Percentiles rank a stretch among this genome's conserved stretches.
Conservation (phyloP, 30 jellyfish, hydroid and myxozoan species). For the Aurelia coerulea region DNA sequence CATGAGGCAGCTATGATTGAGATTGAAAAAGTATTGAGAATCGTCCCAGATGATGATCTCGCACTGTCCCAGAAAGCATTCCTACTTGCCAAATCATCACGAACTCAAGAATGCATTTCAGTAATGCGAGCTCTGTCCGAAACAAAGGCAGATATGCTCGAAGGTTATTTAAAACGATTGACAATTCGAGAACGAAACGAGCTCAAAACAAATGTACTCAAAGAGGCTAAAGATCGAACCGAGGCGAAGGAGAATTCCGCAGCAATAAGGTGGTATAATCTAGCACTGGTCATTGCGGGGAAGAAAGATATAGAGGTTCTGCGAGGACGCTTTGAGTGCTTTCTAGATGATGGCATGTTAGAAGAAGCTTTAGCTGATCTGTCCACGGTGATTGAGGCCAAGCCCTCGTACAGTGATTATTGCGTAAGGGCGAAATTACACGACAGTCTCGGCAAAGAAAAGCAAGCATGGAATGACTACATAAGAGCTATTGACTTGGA, state of each 20-base stretch:
- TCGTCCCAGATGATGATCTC: constrained; percentile 13
- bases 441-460: constrained; percentile 53
- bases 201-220: constrained; percentile 26
- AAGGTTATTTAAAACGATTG: constrained; percentile 21
- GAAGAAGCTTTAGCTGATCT: constrained; percentile 71
- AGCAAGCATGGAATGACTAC: constrained; percentile 82
- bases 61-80: constrained; percentile 49
- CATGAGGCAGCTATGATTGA: constrained; percentile 44
- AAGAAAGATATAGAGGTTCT: constrained; percentile 48
- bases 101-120: constrained; percentile 30
- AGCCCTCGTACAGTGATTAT: constrained; percentile 54
- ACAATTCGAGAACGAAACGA: constrained; percentile 53
- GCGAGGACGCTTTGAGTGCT: constrained; percentile 66
- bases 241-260: constrained; percentile 51
- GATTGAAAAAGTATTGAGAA: constrained; percentile 30
- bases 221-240: constrained; percentile 39
- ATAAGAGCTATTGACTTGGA: constrained; percentile 72
- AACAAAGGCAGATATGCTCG: constrained; percentile 15
- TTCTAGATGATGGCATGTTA: constrained; percentile 26
- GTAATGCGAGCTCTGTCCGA: constrained; percentile 20
- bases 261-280: constrained; percentile 56
- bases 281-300: constrained; percentile 56
- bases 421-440: constrained; percentile 72
- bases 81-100: constrained; percentile 29
- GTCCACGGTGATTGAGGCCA: constrained; percentile 37